Evolutionary conservation across 2,113 vertebrate genomes (phyloP).

Genomic region (Vidua macroura): DNA sequence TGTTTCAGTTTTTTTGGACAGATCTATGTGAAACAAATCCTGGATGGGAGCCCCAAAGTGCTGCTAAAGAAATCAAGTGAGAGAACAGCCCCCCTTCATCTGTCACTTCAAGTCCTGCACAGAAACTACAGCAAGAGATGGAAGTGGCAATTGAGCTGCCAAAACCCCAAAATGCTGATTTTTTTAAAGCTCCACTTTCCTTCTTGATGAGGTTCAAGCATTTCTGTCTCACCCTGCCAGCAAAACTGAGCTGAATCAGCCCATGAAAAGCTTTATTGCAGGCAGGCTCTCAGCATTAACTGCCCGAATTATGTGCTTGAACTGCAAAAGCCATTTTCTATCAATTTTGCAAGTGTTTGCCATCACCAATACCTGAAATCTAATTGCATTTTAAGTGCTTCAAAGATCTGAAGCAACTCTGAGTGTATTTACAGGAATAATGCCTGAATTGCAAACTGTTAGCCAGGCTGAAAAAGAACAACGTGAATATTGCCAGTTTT

Average conservation of each 20-base stretch:
- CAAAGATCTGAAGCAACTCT: not conserved
- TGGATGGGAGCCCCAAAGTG: no score
- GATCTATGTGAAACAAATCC: not conserved
- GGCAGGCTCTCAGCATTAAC: not conserved
- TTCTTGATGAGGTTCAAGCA: not conserved
- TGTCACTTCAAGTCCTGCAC: not conserved
- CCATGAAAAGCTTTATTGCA: not conserved
- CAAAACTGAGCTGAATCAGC: not conserved
- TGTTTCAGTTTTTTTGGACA: not conserved
- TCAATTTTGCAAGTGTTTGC: not conserved
- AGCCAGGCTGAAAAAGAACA: not conserved
- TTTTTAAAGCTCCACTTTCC: not conserved
- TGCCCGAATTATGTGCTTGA: not conserved
- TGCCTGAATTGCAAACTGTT: rapidly evolving
- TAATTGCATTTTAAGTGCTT: constrained; percentile 35
- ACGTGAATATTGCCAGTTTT: not conserved
- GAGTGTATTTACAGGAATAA: constrained; percentile 13
- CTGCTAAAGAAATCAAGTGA: not conserved
- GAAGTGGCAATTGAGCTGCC: not conserved
- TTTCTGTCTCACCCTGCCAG: not conserved
- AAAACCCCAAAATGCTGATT: not conserved
- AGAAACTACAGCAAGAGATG: not conserved
- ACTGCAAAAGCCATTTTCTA: constrained; percentile 18
- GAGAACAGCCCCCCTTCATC: not conserved
- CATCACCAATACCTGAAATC: not conserved